These are phyloP conservation scores for Botia almorhae DNA, from an alignment of 2,797 vertebrate species.

Conservation along the genomic window DNA sequence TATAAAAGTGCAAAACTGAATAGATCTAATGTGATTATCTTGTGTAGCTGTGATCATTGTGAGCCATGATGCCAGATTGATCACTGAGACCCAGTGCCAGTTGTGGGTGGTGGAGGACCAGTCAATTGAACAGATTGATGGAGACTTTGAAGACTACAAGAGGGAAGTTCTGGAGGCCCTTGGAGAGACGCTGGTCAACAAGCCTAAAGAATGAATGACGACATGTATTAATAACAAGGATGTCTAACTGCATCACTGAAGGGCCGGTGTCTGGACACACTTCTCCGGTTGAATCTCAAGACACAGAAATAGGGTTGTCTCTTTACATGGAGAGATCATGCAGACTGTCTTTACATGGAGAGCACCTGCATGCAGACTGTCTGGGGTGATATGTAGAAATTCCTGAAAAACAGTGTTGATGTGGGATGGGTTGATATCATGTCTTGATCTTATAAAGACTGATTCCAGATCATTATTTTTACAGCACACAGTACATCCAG, in stretches of 20 bases:
- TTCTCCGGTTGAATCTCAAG: background rate
- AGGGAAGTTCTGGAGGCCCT: constrained; percentile 91
- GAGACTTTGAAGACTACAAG: constrained; percentile 95
- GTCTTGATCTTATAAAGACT: background rate
- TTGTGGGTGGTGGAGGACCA: constrained; percentile 91
- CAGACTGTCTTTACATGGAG: background rate
- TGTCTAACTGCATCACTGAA: constrained; percentile 35
- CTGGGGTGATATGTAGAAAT: background rate
- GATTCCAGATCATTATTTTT: constrained; percentile 9
- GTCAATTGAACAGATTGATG: constrained; percentile 86
- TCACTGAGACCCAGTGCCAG: constrained; percentile 92
- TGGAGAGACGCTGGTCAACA: constrained; percentile 86
- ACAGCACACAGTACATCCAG: background rate
- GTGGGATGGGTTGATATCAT: no score
- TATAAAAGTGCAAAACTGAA: background rate
- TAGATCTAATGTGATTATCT: background rate
- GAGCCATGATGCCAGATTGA: constrained; percentile 92
- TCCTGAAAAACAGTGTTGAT: background rate
- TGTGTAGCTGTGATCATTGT: constrained; percentile 88
- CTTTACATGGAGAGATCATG: background rate
- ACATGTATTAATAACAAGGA: constrained; percentile 3
- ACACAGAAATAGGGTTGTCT: background rate
- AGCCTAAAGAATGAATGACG: constrained; percentile 77
- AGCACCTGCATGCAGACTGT: constrained; percentile 11
- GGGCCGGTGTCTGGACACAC: background rate